Base-by-base conservation (phyloP, 1,140 invertebrate genomes). In the Bombus affinis region DNA sequence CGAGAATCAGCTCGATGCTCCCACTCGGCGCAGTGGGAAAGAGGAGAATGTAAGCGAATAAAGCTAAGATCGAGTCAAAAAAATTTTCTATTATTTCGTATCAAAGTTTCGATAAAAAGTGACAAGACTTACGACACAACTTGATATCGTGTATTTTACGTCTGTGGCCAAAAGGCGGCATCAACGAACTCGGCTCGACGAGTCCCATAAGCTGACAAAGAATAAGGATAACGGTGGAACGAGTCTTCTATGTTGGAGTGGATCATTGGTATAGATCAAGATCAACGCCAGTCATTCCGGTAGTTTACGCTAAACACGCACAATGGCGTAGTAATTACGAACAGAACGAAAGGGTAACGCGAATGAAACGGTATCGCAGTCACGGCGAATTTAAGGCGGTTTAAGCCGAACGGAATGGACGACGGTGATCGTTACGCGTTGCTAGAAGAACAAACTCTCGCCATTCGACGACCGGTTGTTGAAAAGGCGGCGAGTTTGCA, bases 401-500 rank as follows among this genome's bases (percentile, higher is more conserved):
- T 74, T 44, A 73, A 74, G 9, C n/a, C n/a, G 28, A 44, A 74
- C 42, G 3, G 28, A 32, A 32, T n/a, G 25, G 42, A 74, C n/a
- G 42, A 35, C 65, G 42, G 32, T 35, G 73, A 74, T 53, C 44
- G 44, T 74, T 35, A 35, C 32, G 42, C 72, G 72, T 39, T 2
- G 42, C 66, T 8, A 15, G 42, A 70, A 80, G 76, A 44, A 65
- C 59, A 62, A 78, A 65, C 59, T 66, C 18, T 25, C n/a, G 59
- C 39, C 28, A 8, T 62, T 78, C 39, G 70, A 72, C 76, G 59
- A 62, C 28, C 76, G 42, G 42, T 47, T 22, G 72, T 74, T 42
- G 42, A 74, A 74, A 74, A 47, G 18, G 72, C 39, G 71, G 39
- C 71, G 39, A 73, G 71, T 32, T 32, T 44, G 39, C 71, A n/a